phyloP scores from a whole-genome alignment of 2,888 invertebrate species.

The Scaptomyza cyrtandrae region DNA sequence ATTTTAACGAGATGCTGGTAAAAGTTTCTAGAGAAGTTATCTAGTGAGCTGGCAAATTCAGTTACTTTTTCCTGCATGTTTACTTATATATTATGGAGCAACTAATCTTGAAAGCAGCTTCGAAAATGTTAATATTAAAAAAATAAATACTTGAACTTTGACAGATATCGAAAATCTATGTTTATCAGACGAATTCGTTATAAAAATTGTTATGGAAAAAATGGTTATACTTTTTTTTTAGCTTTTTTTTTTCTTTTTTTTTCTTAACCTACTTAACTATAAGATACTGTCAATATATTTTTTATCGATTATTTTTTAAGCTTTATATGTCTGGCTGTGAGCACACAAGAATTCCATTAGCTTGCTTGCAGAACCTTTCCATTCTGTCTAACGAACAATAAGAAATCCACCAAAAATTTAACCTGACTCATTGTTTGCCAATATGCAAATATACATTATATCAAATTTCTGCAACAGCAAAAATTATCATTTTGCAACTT shows the following conservation, averaged over 20 bases:
- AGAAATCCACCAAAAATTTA: constrained; percentile 20
- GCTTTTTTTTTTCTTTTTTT: too few relatives aligned
- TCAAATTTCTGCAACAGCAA: constrained; percentile 8
- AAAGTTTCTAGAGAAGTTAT: constrained; percentile 33
- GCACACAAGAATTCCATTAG: not conserved
- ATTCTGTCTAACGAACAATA: not conserved
- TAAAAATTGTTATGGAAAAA: not conserved
- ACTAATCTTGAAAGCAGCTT: not conserved
- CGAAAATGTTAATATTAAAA: not conserved
- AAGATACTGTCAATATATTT: too few relatives aligned
- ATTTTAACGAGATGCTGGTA: constrained; percentile 24
- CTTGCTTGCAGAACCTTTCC: not conserved
- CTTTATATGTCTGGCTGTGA: not conserved
- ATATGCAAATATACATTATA: constrained; percentile 40
- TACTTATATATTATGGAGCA: not conserved
- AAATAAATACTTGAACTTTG: constrained; percentile 3
- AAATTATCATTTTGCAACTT: constrained; percentile 3
- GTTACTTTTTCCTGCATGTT: constrained; percentile 1
- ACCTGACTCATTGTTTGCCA: constrained; percentile 19
- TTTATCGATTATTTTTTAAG: constrained; percentile 15
- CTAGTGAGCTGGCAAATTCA: constrained; percentile 27
- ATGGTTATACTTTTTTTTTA: too few relatives aligned
- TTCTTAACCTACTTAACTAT: not conserved
- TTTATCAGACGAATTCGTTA: not conserved
- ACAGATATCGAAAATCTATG: constrained; percentile 10